These are phyloP conservation scores for Pyrrhia umbra DNA, from an alignment of 2,888 invertebrate genomes.

Conservation along the genomic window DNA sequence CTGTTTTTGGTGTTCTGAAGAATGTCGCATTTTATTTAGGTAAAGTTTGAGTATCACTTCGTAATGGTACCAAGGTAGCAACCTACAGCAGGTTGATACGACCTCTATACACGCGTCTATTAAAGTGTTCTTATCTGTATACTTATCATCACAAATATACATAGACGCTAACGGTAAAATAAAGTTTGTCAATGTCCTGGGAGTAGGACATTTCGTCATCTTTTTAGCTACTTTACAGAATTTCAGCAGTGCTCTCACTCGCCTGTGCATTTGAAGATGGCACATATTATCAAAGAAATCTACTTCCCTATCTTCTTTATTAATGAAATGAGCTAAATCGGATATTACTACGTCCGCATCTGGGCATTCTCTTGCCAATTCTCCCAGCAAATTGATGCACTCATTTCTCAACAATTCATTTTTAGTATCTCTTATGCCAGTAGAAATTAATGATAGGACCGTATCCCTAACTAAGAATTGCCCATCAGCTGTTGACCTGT, in stretches of 20 bases:
- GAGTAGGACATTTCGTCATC: conserved; percentile 90
- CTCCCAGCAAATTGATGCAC: conserved; percentile 94
- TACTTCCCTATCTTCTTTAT: conserved; percentile 94
- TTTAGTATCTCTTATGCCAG: conserved; percentile 92
- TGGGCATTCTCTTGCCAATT: conserved; percentile 93
- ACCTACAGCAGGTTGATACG: conserved; percentile 93
- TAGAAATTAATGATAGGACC: conserved; percentile 93
- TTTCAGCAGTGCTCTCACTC: conserved; percentile 95
- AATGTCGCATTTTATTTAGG: conserved; percentile 93
- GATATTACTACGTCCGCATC: conserved; percentile 92
- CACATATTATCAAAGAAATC: conserved; percentile 98
- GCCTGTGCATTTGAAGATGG: conserved; percentile 96
- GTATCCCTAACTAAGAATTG: conserved; percentile 93
- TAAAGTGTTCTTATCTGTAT: conserved; percentile 93
- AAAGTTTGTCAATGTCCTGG: conserved; percentile 95
- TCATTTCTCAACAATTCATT: conserved; percentile 94
- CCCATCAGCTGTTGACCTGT: conserved; percentile 89
- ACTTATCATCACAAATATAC: conserved; percentile 95
- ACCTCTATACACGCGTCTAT: conserved; percentile 96
- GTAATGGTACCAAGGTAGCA: conserved; percentile 97
- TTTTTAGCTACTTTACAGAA: conserved; percentile 92
- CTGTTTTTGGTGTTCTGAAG: conserved; percentile 95
- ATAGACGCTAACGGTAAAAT: conserved; percentile 95
- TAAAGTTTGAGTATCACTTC: conserved; percentile 95
- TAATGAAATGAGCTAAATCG: conserved; percentile 92